Percentiles rank a stretch among this genome's conserved stretches.
These are phyloP conservation scores for Suncus etruscus DNA, from an alignment of 2,113 vertebrate species.

Conservation along the genomic window DNA sequence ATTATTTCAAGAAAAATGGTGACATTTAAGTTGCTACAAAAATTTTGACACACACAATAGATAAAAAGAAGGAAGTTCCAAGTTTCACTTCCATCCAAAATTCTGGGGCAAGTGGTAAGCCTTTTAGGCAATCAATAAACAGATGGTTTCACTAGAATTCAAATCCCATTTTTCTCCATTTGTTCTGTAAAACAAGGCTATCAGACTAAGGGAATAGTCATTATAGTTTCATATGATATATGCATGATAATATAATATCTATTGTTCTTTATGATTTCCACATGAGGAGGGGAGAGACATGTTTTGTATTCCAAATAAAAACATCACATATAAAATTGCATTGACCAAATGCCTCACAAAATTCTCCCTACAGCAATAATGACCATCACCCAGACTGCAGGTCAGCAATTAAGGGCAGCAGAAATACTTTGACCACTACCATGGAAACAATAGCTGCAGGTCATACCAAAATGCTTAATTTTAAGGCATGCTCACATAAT, in stretches of 20 bases:
- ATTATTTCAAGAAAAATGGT: constrained; percentile 66
- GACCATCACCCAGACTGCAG: neutral
- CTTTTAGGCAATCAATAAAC: constrained; percentile 61
- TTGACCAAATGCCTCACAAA: neutral
- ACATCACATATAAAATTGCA: neutral
- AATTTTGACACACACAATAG: constrained; percentile 29
- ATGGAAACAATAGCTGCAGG: neutral
- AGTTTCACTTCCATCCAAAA: constrained; percentile 65
- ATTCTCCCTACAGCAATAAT: neutral
- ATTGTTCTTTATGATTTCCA: neutral
- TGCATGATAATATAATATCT: neutral
- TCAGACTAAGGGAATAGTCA: neutral
- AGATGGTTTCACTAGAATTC: constrained; percentile 57
- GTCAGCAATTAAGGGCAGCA: neutral
- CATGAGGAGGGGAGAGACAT: neutral
- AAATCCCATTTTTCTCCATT: constrained; percentile 1
- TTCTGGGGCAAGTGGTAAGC: constrained; percentile 33
- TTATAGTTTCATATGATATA: neutral
- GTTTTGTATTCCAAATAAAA: constrained; percentile 43
- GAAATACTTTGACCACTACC: neutral
- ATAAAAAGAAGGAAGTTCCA: constrained; percentile 61
- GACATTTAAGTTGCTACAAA: constrained; percentile 66
- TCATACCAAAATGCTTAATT: neutral
- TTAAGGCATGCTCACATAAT: constrained; percentile 36
- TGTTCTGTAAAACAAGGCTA: constrained; percentile 57